A percentile compares a stretch with the other conserved stretches of the same genome.
Evolutionary conservation across 2,888 invertebrate species (phyloP).

Genomic region (Ectropis crepuscularia): DNA sequence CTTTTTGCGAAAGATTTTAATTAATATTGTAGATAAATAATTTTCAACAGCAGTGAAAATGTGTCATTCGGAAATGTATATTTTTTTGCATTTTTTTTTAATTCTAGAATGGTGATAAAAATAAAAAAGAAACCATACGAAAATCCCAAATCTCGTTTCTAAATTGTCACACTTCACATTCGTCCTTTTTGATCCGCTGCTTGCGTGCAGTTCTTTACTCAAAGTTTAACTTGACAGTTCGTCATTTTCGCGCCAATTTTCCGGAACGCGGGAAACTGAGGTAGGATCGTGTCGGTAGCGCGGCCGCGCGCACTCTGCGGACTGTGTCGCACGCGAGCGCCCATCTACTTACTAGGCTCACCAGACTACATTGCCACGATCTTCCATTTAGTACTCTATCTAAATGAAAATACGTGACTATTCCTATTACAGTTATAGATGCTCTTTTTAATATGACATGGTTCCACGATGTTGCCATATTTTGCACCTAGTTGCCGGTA

Average conservation of each 20-base stretch:
- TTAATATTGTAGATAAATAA: background rate
- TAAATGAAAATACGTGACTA: conserved; percentile 1
- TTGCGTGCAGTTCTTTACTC: conserved; percentile 45
- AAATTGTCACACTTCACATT: conserved; percentile 43
- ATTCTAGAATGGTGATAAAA: conserved; percentile 12
- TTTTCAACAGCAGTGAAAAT: background rate
- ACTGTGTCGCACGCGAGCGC: conserved; percentile 69
- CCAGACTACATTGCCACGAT: conserved; percentile 13
- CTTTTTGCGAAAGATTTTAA: too few relatives aligned
- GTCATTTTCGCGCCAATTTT: conserved; percentile 83
- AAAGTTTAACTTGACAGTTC: conserved; percentile 63
- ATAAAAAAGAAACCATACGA: conserved; percentile 29
- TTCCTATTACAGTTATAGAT: background rate
- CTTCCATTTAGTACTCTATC: conserved; percentile 16
- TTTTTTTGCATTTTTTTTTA: background rate
- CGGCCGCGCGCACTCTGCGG: conserved; percentile 67
- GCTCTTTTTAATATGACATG: conserved; percentile 7
- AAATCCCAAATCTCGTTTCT: conserved; percentile 22
- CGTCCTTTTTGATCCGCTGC: conserved; percentile 21
- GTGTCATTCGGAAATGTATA: conserved; percentile 1
- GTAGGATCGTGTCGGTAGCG: conserved; percentile 61
- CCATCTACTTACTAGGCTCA: conserved; percentile 52
- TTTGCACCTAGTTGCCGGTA: conserved; percentile 45
- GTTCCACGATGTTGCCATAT: conserved; percentile 5
- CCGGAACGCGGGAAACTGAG: conserved; percentile 65